Base-by-base conservation (phyloP, 1,140 invertebrate genomes). In the Amyelois transitella region DNA sequence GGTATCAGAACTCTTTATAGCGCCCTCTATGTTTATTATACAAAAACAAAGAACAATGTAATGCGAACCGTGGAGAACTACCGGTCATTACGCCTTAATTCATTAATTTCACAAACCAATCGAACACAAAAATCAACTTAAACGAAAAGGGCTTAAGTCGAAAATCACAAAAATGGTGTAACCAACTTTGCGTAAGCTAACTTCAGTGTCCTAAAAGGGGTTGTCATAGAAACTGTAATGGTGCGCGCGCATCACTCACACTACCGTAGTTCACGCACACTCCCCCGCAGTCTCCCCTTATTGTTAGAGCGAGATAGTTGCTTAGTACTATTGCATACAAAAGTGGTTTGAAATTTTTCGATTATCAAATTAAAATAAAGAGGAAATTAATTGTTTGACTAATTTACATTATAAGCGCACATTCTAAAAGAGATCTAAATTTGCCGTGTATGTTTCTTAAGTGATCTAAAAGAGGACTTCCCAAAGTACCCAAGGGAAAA, bases 171-270 rank as follows among this genome's bases (percentile, higher is more conserved):
- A 18, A 17, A 22, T 8, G 20, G 2, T 18, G 38, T 78, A 74
- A 75, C 72, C 71, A 82, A 83, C 73, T 82, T 83, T 75, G 79
- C 77, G 75, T 73, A 79, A 81, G 66, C 66, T 66, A 66, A 65
- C 65, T 67, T 58, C 63, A 72, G 75, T 86, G 76, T 87, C 71
- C 69, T 72, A 79, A 66, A 81, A 76, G 78, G 78, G 80, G 81
- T 87, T 87, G 85, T 84, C 82, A 86, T 88, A 86, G 85, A 84
- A 88, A 88, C 85, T 81, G 68, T 72, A 77, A 81, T 81, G 74
- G 56, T 88, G 85, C 85, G 85, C 85, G 82, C 85, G 85, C 85
- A 88, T 70, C 66, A 60, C 70, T 51, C 66, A 76, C 72, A 79
- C 78, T 53, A 51, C 55, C 18, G 43, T 38, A 47, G 19, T n/a